A percentile compares a stretch with the other conserved stretches of the same genome.
Conservation (phyloP, 2,888 invertebrate genomes). For the Meiosimyza decipiens region DNA sequence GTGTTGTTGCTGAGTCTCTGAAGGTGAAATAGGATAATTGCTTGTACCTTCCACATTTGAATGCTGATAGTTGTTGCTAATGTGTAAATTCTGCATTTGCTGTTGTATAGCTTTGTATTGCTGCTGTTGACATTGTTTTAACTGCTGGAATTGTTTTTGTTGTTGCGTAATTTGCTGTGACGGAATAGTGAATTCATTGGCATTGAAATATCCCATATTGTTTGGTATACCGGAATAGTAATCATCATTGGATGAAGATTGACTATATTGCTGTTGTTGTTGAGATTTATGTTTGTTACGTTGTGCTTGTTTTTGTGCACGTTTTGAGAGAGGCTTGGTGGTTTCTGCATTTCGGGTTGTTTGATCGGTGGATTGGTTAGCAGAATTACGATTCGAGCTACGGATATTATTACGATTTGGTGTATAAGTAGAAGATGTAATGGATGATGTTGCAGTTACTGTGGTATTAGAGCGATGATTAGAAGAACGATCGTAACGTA, state of each 20-base stretch:
- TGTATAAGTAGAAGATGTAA: conserved; percentile 22
- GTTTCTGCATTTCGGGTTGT: conserved; percentile 17
- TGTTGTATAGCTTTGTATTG: conserved; percentile 53
- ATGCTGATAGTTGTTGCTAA: conserved; percentile 48
- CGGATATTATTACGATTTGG: conserved; percentile 35
- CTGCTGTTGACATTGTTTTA: conserved; percentile 39
- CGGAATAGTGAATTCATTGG: conserved; percentile 57
- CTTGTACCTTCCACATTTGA: neutral
- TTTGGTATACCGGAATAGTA: conserved; percentile 57
- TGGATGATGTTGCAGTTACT: neutral
- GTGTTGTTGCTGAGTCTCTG: conserved; percentile 41
- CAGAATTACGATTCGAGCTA: conserved; percentile 37
- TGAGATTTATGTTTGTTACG: conserved; percentile 49
- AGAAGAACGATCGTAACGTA: conserved; percentile 22
- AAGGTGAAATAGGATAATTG: neutral
- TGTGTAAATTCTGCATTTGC: conserved; percentile 57
- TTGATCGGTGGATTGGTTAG: neutral
- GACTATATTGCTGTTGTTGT: conserved; percentile 41
- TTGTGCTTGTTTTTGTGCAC: conserved; percentile 46
- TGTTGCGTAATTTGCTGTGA: conserved; percentile 39
- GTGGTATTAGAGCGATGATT: conserved; percentile 8
- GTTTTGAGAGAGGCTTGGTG: conserved; percentile 40
- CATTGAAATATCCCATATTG: conserved; percentile 62
- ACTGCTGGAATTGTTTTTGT: conserved; percentile 35
- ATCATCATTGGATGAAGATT: conserved; percentile 45